Evolutionary conservation across 2,797 vertebrate species (phyloP).

Genomic region (Silurus lanzhouensis): DNA sequence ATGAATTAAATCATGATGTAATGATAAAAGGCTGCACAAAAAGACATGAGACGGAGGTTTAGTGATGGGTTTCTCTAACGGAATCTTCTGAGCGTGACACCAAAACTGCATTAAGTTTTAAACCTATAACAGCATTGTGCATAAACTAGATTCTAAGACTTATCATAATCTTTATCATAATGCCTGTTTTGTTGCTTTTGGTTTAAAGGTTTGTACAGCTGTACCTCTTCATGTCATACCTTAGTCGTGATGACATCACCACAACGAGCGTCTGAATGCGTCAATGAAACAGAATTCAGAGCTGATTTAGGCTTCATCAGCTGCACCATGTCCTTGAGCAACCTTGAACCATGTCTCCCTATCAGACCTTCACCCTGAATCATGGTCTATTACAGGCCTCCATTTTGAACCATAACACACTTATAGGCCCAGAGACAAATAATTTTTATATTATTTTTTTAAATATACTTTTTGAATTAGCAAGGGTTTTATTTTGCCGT

Average conservation of each 20-base stretch:
- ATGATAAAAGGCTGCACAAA: no score
- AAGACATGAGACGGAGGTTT: no score
- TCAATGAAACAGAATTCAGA: neutral
- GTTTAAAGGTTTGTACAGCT: no score
- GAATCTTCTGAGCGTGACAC: no score
- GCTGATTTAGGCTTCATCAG: neutral
- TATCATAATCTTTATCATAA: no score
- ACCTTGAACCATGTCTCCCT: neutral
- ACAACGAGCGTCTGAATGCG: neutral
- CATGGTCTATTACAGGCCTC: neutral
- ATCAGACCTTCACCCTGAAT: no score
- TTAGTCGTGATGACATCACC: neutral
- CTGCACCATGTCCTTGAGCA: neutral
- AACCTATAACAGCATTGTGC: neutral
- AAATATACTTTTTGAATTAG: neutral
- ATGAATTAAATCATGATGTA: no score
- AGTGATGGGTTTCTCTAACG: no score
- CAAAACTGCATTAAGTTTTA: neutral
- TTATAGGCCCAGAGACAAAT: no score
- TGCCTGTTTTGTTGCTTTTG: no score
- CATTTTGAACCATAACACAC: neutral
- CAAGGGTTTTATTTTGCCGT: neutral
- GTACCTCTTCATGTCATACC: neutral
- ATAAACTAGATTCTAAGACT: no score
- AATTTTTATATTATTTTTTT: no score